These are phyloP conservation scores for Gymnarchus niloticus DNA, from an alignment of 2,113 vertebrate species.

Conservation along the genomic window DNA sequence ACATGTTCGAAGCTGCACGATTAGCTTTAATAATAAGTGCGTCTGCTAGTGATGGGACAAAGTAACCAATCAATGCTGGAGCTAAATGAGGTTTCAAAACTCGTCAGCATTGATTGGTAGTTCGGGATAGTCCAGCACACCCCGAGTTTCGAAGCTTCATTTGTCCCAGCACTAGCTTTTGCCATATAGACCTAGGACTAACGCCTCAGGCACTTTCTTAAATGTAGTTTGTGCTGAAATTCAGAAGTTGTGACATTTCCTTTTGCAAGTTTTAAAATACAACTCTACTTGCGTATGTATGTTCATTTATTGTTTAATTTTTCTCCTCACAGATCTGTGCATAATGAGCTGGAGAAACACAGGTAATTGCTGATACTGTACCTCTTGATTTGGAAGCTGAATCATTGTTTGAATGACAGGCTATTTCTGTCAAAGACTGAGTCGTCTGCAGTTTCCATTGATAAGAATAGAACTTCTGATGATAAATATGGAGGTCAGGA, in stretches of 20 bases:
- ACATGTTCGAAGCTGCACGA: too few relatives aligned
- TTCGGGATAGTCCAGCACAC: too few relatives aligned
- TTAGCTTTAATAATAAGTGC: background rate
- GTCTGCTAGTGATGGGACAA: too few relatives aligned
- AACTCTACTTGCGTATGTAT: background rate
- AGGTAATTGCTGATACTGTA: constrained; percentile 58
- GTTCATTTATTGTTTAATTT: background rate
- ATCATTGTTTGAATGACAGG: background rate
- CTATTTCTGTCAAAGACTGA: background rate
- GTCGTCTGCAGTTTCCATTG: background rate
- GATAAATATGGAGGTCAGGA: background rate
- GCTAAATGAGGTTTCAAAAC: too few relatives aligned
- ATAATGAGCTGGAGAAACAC: constrained; percentile 84
- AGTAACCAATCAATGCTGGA: too few relatives aligned
- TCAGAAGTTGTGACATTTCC: background rate
- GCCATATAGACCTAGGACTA: background rate
- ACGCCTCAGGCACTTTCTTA: background rate
- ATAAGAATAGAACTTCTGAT: background rate
- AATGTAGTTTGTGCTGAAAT: background rate
- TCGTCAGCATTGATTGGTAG: too few relatives aligned
- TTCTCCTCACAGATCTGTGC: constrained; percentile 67
- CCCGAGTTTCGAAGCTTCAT: too few relatives aligned
- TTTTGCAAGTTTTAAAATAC: background rate
- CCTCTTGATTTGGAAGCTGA: background rate
- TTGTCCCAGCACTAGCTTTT: too few relatives aligned